Conservation (phyloP, 2,113 vertebrate species). For the Otis tarda region DNA sequence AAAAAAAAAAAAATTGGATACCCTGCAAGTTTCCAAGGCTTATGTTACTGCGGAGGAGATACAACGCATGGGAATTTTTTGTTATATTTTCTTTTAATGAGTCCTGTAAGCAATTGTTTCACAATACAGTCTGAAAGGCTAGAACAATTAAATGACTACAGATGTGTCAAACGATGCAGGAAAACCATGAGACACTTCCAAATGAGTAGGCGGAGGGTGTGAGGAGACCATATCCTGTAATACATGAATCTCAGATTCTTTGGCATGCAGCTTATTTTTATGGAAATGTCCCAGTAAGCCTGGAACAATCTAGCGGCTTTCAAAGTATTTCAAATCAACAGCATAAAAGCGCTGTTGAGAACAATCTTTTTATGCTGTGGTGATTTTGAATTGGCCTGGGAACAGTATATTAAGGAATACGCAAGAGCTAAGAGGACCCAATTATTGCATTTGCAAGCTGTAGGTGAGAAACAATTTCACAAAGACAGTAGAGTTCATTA, state of each 20-base stretch:
- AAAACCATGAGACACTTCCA: conserved; percentile 67
- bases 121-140: conserved; percentile 55
- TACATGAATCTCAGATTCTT: conserved; percentile 62
- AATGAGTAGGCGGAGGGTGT: conserved; percentile 65
- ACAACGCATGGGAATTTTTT: conserved; percentile 26
- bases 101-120: conserved; percentile 62
- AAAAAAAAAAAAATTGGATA: background rate
- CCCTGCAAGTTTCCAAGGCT: conserved; percentile 32
- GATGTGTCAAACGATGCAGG: conserved; percentile 68
- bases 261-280: conserved; percentile 56
- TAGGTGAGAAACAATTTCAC: conserved; percentile 34
- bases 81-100: conserved; percentile 59
- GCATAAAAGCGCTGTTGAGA: background rate
- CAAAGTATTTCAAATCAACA: conserved; percentile 38
- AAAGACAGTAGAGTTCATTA: conserved; percentile 31
- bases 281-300: conserved; percentile 51
- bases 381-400: background rate
- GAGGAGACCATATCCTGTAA: conserved; percentile 68
- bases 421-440: background rate
- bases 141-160: conserved; percentile 70
- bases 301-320: conserved; percentile 50
- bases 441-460: background rate
- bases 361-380: background rate
- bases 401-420: background rate
- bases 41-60: conserved; percentile 34